A percentile compares a stretch with the other conserved stretches of the same genome.
These are phyloP conservation scores for Bambusicola thoracicus DNA, from an alignment of 2,113 vertebrate genomes.

Conservation along the genomic window DNA sequence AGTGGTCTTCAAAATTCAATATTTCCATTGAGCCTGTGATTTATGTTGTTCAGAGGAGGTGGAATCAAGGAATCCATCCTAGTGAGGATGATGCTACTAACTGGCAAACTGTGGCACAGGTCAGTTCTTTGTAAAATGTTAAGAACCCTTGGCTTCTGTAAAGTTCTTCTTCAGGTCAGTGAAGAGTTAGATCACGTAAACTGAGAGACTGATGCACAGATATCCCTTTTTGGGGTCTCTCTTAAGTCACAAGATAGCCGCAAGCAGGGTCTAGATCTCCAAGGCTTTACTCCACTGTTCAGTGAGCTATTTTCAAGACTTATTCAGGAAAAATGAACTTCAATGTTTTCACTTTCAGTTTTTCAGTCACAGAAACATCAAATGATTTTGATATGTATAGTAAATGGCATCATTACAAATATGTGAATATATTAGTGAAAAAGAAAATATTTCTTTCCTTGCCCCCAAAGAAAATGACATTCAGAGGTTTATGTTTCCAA, in stretches of 20 bases:
- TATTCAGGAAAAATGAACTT: background rate
- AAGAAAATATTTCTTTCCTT: background rate
- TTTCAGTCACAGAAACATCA: background rate
- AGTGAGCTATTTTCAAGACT: background rate
- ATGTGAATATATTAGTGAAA: background rate
- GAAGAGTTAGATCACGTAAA: background rate
- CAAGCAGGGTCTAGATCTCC: background rate
- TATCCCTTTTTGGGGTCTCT: background rate
- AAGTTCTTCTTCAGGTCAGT: background rate
- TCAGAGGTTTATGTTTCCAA: background rate
- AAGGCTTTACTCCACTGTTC: background rate
- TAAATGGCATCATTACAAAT: background rate
- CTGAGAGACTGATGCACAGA: background rate
- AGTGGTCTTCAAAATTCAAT: slow-evolving; percentile 97
- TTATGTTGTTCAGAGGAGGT: slow-evolving; percentile 92
- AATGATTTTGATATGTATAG: background rate
- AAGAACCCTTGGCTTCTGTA: background rate
- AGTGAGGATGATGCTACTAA: slow-evolving; percentile 91
- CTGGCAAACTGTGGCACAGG: slow-evolving; percentile 93
- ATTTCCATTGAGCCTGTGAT: slow-evolving; percentile 94
- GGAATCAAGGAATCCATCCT: slow-evolving; percentile 96
- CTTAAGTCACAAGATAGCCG: background rate
- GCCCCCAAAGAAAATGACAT: background rate
- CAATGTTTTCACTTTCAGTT: background rate
- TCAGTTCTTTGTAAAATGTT: slow-evolving; percentile 30